Conservation (phyloP, 2,888 invertebrate genomes). For the Drosophila tripunctata region DNA sequence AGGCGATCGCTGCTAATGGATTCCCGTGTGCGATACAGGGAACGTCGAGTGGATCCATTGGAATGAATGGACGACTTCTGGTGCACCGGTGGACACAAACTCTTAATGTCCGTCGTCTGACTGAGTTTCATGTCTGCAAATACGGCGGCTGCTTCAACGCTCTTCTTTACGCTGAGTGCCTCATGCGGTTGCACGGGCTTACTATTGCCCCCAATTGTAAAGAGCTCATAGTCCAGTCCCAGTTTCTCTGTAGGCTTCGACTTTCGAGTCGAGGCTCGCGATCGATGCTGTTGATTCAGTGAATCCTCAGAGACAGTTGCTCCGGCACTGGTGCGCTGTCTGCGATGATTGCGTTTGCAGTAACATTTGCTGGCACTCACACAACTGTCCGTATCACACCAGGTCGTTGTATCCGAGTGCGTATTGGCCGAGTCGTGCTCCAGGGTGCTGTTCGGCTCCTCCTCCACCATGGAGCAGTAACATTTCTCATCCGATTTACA, state of each 20-base stretch:
- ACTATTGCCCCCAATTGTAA: slow-evolving; percentile 86
- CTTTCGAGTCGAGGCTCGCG: slow-evolving; percentile 73
- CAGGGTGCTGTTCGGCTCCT: slow-evolving; percentile 65
- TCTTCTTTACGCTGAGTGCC: slow-evolving; percentile 93
- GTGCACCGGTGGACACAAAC: slow-evolving; percentile 79
- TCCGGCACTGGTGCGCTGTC: slow-evolving; percentile 34
- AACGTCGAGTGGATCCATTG: slow-evolving; percentile 60
- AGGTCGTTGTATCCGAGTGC: slow-evolving; percentile 84
- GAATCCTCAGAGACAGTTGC: slow-evolving; percentile 62
- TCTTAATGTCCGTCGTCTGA: slow-evolving; percentile 88
- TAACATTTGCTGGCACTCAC: slow-evolving; percentile 95
- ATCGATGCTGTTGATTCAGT: slow-evolving; percentile 75
- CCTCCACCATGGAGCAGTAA: slow-evolving; percentile 87
- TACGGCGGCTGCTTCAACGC: slow-evolving; percentile 94
- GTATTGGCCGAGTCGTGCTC: slow-evolving; percentile 85
- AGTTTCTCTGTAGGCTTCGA: slow-evolving; percentile 86
- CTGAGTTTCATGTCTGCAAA: slow-evolving; percentile 91
- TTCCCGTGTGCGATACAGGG: slow-evolving; percentile 72
- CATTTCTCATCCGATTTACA: slow-evolving; percentile 87
- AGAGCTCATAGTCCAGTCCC: slow-evolving; percentile 91
- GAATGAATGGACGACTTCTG: slow-evolving; percentile 47
- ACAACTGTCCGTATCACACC: slow-evolving; percentile 94
- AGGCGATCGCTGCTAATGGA: slow-evolving; percentile 77
- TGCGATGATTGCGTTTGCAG: slow-evolving; percentile 85
- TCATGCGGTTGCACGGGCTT: slow-evolving; percentile 87